Evolutionary conservation across 1,140 invertebrate genomes (phyloP), one percentile per base, ranked within the genome.

Genomic region (Eciton burchellii): DNA sequence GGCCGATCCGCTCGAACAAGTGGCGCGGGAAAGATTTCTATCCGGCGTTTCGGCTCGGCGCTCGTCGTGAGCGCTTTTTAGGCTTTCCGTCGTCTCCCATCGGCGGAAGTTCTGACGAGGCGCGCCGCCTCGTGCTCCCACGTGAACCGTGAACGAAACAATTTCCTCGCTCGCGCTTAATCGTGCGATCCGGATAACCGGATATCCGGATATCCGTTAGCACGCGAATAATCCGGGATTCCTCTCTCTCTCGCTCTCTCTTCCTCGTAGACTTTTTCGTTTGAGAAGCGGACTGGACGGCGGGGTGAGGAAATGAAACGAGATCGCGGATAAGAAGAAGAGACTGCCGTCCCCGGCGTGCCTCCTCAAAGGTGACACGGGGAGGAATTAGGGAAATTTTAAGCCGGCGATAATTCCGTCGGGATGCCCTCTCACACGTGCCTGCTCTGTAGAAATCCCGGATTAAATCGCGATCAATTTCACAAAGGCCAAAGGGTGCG

Each of bases 241-340:
- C 85, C 72, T 81, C 57, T 56, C 49, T 68, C 85, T 76, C 66
- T 77, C 82, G 52, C 43, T 68, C 72, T 81, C 57, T 56, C 49
- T 68, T 82, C 72, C 66, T 77, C 82, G 52, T 43, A 60, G 83
- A 54, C 76, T 87, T 88, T 87, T 86, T 84, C 71, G 77, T 88
- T 81, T 60, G 82, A 82, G 66, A 66, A 45, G 85, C 71, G 85
- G 87, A 88, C 84, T 77, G 85, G 86, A 86, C 47, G 86, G 83
- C 54, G 66, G 82, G 35, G 76, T 71, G 54, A 87, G 86, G 77
- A 73, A 87, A 56, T 71, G 54, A 43, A 76, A 70, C 70, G 71
- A 65, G 74, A 81, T 74, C 83, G 83, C 68, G 81, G 88, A 87
- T 89, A 89, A 89, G 84, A 86, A 85, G 77, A 81, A 72, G 76